Conservation (phyloP, 2,888 invertebrate species). For the Philaethria dido region DNA sequence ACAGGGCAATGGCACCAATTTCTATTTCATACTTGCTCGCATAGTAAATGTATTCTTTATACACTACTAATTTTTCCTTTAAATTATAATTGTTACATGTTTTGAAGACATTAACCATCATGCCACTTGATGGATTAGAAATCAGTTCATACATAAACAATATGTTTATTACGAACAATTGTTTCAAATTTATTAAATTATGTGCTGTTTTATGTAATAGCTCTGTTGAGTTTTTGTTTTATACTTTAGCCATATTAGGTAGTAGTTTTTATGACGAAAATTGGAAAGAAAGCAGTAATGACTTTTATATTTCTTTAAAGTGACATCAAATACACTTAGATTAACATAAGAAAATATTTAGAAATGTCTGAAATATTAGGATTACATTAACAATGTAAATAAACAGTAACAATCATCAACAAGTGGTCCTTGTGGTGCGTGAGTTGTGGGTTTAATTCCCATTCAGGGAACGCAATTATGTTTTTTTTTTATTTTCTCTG, state of each 20-base stretch:
- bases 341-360: too few species aligned
- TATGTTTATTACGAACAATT: not conserved
- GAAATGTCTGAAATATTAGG: too few species aligned
- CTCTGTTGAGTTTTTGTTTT: too few species aligned
- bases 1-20: conserved; percentile 59
- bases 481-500: too few species aligned
- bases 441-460: too few species aligned
- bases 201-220: not conserved
- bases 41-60: conserved; percentile 56
- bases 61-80: conserved; percentile 23
- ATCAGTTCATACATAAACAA: conserved; percentile 17
- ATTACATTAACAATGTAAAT: too few species aligned
- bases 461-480: too few species aligned
- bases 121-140: conserved; percentile 36
- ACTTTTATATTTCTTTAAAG: too few species aligned
- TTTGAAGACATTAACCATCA: conserved; percentile 24
- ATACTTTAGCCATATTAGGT: not conserved
- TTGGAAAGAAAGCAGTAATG: not conserved
- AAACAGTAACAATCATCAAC: too few species aligned
- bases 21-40: conserved; percentile 65
- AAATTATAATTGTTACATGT: conserved; percentile 30
- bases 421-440: too few species aligned
- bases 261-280: not conserved
- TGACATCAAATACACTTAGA: too few species aligned
- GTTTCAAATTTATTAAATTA: not conserved